These are phyloP conservation scores for Suricata suricatta DNA, from an alignment of 2,113 vertebrate species.

Conservation along the genomic window DNA sequence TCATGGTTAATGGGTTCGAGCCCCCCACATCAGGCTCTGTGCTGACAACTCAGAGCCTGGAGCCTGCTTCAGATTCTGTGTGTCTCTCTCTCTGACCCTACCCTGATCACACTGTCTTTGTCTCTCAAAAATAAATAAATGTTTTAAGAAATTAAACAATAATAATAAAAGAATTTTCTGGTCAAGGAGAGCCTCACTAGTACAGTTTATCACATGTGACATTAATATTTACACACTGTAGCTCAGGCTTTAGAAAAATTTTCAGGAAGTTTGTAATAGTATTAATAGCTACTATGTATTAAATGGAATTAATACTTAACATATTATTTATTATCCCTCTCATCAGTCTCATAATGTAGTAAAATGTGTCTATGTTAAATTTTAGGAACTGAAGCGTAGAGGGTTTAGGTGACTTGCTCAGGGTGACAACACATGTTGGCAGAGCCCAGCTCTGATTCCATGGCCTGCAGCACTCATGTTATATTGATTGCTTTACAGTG, in stretches of 20 bases:
- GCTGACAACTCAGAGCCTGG: no score
- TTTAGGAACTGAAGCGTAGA: background rate
- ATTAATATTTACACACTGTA: background rate
- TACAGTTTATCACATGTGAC: background rate
- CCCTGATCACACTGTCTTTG: no score
- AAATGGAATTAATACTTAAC: background rate
- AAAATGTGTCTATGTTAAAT: background rate
- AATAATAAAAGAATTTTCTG: background rate
- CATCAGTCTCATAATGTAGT: background rate
- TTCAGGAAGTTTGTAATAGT: background rate
- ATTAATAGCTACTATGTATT: background rate
- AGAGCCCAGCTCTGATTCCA: background rate
- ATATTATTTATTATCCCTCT: background rate
- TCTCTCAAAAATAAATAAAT: no score
- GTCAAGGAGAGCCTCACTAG: background rate
- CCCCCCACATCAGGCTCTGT: no score
- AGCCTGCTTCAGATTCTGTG: no score
- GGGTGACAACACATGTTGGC: background rate
- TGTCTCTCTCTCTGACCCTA: no score
- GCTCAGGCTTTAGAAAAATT: background rate
- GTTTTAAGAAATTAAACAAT: no score
- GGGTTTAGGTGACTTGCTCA: background rate
- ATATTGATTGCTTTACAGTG: background rate
- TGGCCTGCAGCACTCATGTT: background rate
- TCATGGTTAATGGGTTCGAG: fast-evolving